Conservation (phyloP, 2,888 invertebrate genomes). For the Mesorhabditis belari region DNA sequence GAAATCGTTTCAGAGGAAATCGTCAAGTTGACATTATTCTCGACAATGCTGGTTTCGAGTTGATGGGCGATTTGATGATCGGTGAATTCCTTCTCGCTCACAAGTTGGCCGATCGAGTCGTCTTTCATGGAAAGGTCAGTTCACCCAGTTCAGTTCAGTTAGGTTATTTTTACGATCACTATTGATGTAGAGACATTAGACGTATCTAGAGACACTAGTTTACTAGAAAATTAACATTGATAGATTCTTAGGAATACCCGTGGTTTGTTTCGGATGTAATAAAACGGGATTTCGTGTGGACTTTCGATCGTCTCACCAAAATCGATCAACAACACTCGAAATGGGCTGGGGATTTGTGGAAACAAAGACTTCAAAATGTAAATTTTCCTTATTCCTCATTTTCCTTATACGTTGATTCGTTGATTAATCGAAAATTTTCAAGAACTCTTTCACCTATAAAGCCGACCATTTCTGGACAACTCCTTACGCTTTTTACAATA, state of each 20-base stretch:
- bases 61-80: conserved; percentile 79
- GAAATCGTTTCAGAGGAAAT: conserved; percentile 5
- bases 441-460: conserved; percentile 17
- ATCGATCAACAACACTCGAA: conserved; percentile 9
- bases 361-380: conserved; percentile 9
- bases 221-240: background rate
- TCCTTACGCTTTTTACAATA: conserved; percentile 61
- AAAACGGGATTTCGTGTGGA: conserved; percentile 69
- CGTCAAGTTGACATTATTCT: conserved; percentile 62
- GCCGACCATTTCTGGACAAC: conserved; percentile 72
- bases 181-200: conserved; percentile 34
- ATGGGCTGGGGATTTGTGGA: conserved; percentile 19
- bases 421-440: conserved; percentile 11
- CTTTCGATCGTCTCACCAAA: conserved; percentile 56
- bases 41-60: conserved; percentile 89
- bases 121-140: conserved; percentile 43
- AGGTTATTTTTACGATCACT: background rate
- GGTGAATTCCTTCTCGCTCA: conserved; percentile 70
- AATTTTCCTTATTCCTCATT: background rate
- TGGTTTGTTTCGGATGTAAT: conserved; percentile 94
- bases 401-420: conserved; percentile 25
- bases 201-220: no score
- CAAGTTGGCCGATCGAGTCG: conserved; percentile 50
- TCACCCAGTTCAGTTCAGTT: conserved; percentile 19
- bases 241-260: conserved; percentile 71